Evolutionary conservation across 2,888 invertebrate species (phyloP).

Genomic region (Galeopsomyia nigrocyanea): DNA sequence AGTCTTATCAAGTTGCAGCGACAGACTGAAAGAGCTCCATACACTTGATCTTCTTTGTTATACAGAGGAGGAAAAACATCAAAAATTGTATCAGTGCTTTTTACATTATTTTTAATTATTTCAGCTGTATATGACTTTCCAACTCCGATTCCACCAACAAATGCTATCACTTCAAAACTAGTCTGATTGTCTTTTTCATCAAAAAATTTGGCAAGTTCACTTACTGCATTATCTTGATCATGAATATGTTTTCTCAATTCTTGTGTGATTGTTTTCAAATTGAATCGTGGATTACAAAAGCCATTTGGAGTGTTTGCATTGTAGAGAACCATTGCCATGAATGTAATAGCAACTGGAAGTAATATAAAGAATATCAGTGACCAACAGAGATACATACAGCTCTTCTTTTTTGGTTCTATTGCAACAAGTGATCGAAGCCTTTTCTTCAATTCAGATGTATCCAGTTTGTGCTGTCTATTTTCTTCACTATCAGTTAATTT

Average conservation of each 20-base stretch:
- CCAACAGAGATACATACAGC: conserved; percentile 19
- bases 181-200: conserved; percentile 38
- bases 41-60: conserved; percentile 43
- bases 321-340: conserved; percentile 39
- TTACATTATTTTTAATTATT: conserved; percentile 58
- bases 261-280: conserved; percentile 52
- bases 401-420: conserved; percentile 26
- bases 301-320: conserved; percentile 38
- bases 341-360: conserved; percentile 35
- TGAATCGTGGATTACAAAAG: conserved; percentile 49
- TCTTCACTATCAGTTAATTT: neutral
- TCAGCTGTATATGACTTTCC: conserved; percentile 63
- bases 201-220: conserved; percentile 47
- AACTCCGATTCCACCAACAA: conserved; percentile 63
- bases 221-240: conserved; percentile 58
- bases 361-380: conserved; percentile 45
- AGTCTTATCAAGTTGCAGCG: conserved; percentile 59
- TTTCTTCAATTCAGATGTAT: conserved; percentile 45
- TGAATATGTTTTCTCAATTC: conserved; percentile 55
- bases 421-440: conserved; percentile 51
- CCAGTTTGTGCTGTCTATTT: neutral
- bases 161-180: conserved; percentile 53
- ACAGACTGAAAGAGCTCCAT: conserved; percentile 50
- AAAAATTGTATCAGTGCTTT: conserved; percentile 47
- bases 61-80: conserved; percentile 54